These are phyloP conservation scores for Heliconius hermathena DNA, from an alignment of 1,140 invertebrate species.

Conservation along the genomic window DNA sequence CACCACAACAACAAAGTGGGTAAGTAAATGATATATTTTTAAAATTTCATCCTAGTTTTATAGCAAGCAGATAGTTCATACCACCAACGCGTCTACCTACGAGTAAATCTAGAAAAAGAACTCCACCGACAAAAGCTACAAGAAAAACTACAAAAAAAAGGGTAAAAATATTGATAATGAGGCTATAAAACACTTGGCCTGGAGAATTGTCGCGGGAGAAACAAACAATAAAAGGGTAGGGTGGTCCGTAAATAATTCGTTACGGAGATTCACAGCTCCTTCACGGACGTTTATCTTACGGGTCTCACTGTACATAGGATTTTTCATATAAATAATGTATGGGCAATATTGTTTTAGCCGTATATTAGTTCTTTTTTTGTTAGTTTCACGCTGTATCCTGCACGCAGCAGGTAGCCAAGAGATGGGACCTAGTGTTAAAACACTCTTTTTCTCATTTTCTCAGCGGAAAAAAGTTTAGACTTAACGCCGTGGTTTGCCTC, in stretches of 20 bases:
- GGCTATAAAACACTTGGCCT: slow-evolving; percentile 19
- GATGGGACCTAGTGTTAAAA: no score
- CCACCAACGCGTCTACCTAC: background rate
- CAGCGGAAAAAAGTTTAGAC: no score
- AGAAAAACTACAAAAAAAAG: background rate
- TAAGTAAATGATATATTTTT: no score
- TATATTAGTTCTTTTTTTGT: background rate
- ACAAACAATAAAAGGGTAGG: slow-evolving; percentile 14
- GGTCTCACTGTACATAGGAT: background rate
- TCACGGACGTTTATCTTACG: background rate
- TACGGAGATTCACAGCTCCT: slow-evolving; percentile 12
- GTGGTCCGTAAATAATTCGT: slow-evolving; percentile 11
- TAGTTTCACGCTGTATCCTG: background rate
- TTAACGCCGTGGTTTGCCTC: no score
- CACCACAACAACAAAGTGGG: no score
- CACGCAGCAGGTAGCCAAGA: no score
- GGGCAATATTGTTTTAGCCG: background rate
- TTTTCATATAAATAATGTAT: slow-evolving; percentile 1
- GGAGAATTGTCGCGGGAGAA: slow-evolving; percentile 5
- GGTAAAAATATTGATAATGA: slow-evolving; percentile 8
- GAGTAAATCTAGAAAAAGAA: background rate
- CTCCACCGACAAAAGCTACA: background rate
- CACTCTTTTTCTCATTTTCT: no score
- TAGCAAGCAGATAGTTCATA: no score
- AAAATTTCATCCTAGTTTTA: no score